Base-by-base conservation (phyloP, 2,797 vertebrate species). In the Cynodonichthys magdalenae region DNA sequence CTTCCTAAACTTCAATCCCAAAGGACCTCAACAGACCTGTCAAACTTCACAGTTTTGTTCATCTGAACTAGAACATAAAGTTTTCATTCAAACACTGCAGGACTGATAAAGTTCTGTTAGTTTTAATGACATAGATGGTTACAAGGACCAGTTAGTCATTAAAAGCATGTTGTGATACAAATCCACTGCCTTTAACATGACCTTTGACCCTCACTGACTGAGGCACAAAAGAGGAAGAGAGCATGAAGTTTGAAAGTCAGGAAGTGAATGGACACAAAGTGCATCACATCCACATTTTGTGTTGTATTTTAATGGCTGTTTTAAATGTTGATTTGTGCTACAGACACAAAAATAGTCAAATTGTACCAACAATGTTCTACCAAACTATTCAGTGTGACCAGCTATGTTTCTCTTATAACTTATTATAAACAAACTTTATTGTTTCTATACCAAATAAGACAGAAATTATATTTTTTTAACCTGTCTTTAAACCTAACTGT, bases 191-290 rank as follows among this genome's bases (percentile, higher is more conserved):
- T 55, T 20, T 3, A 46, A 42, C 31, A 31, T 65, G n/a, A n/a
- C 17, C 64, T 49, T 51, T 83, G 69, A 81, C 83, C 76, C 73
- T 71, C 44, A 75, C 52, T 86, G 75, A 89, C 84, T 27, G 8
- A 74, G 66, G 75, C 53, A 18, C 60, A 57, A 12, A 34, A 31
- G 27, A 48, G 64, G 48, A 20, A 27, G 44, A 62, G 24, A 24
- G 27, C 17, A 52, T 41, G 12, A 5, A 7, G 24, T 3, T 24
- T 19, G 34, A 36, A 41, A 18, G 15, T 42, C 34, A 51, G 39
- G 34, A 17, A 18, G 55, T 52, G 9, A 15, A 54, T 7, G 2
- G 56, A 12, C 2, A 0, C 15, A 28, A 9, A 34, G 8, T 3
- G 52, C 7, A 24, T 6, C 19, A 10, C 1, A 46, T 46, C 36